Evolutionary conservation across 1,140 invertebrate species (phyloP).

Genomic region (Meloidogyne hapla): DNA sequence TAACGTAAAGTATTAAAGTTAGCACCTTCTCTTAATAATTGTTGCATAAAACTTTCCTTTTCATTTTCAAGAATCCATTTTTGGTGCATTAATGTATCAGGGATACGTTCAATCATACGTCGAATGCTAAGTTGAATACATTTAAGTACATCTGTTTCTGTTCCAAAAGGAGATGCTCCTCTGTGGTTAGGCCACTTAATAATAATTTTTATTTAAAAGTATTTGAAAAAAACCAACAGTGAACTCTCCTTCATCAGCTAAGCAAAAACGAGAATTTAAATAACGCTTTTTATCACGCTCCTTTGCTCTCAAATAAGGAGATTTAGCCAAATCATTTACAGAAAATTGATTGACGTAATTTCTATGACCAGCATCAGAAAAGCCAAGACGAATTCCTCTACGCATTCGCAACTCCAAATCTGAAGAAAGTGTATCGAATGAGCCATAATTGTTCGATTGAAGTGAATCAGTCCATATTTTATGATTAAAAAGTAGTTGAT

Average conservation of each 20-base stretch:
- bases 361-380: conserved; percentile 48
- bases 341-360: conserved; percentile 49
- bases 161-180: conserved; percentile 21
- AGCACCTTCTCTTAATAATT: neutral
- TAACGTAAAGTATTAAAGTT: conserved; percentile 30
- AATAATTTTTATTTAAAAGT: conserved; percentile 2
- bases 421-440: conserved; percentile 26
- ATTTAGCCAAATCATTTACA: conserved; percentile 49
- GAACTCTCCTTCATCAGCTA: conserved; percentile 52
- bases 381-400: conserved; percentile 46
- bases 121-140: conserved; percentile 40
- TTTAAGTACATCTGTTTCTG: conserved; percentile 27
- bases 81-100: conserved; percentile 51
- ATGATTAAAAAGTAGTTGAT: conserved; percentile 39
- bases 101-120: conserved; percentile 39
- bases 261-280: conserved; percentile 38
- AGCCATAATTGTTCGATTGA: neutral
- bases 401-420: conserved; percentile 24
- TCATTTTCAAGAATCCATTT: conserved; percentile 36
- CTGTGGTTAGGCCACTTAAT: conserved; percentile 46
- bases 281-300: conserved; percentile 48
- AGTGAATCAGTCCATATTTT: conserved; percentile 4
- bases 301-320: conserved; percentile 32
- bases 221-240: conserved; percentile 33
- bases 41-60: conserved; percentile 37